Base-by-base conservation (phyloP, 2,797 vertebrate genomes). In the Catostomus latipinnis region DNA sequence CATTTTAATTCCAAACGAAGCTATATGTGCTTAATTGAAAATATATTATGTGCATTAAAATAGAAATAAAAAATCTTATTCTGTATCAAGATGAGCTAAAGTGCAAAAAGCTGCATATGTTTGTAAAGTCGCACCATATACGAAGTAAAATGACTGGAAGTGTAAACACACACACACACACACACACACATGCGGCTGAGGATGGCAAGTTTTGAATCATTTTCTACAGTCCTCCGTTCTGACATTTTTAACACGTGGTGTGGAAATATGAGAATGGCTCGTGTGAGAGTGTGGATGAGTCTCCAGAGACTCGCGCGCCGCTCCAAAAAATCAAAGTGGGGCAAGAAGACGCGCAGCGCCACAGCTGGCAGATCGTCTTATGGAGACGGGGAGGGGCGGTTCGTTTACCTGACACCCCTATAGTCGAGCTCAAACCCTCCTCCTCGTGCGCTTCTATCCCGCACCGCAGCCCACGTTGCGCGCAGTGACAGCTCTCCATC, bases 311-410 rank as follows among this genome's bases (percentile, higher is more conserved):
- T 53, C 76, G 66, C 90, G 89, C 89, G 89, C 89, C 86, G 90
- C 90, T 52, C 78, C 63, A 72, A 76, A 91, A 22, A 91, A 90
- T 86, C 90, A 91, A 93, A 93, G 92, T 93, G 91, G 92, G 90
- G 91, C 91, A 93, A 87, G 92, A 34, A 92, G 90, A 93, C 89
- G 90, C 92, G 91, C 90, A 91, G 92, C 93, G 90, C 91, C 93
- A 91, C 92, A 92, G 91, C 93, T 94, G 93, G 93, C 94, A 94
- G 93, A 94, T 94, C 92, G 94, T 93, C 92, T 92, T 91, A 90
- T 88, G 91, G 91, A 89, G 88, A 90, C 91, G 89, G 92, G 91
- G 92, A 93, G 93, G 94, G 92, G 93, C 93, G 88, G 88, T 89
- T 87, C 80, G 88, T 90, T 92, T 93, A 95, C 94, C 94, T 94